These are phyloP conservation scores for Strigamia maritima DNA, from an alignment of 2,888 invertebrate species.

Conservation along the genomic window DNA sequence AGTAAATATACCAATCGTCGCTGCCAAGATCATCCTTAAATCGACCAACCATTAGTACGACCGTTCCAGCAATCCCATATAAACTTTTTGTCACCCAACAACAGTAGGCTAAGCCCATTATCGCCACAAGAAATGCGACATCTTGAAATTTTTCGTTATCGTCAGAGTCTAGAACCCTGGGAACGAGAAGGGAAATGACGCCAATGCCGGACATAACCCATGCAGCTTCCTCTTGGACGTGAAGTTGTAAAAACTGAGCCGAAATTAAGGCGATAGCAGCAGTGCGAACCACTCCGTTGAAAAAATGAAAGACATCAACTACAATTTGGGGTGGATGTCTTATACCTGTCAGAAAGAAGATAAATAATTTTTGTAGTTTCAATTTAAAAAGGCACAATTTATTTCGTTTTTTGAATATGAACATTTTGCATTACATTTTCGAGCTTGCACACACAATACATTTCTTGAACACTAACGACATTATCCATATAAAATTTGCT, in stretches of 20 bases:
- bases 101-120: not conserved
- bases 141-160: not conserved
- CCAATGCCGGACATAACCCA: not conserved
- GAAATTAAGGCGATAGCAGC: not conserved
- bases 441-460: conserved; percentile 4
- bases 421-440: not conserved
- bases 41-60: not conserved
- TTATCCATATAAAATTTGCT: not conserved
- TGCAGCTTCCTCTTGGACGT: not conserved
- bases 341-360: not conserved
- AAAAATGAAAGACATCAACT: not conserved
- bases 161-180: not conserved
- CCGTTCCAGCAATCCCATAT: not conserved
- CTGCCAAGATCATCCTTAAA: not conserved
- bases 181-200: not conserved
- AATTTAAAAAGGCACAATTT: conserved; percentile 14
- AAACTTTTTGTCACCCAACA: not conserved
- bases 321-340: not conserved
- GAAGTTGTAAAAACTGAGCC: not conserved
- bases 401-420: not conserved
- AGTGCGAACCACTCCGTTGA: not conserved
- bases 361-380: not conserved
- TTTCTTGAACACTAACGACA: not conserved
- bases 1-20: not conserved
- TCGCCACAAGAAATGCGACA: not conserved